Evolutionary conservation across 2,797 vertebrate genomes (phyloP).

Genomic region (Trachops cirrhosus): DNA sequence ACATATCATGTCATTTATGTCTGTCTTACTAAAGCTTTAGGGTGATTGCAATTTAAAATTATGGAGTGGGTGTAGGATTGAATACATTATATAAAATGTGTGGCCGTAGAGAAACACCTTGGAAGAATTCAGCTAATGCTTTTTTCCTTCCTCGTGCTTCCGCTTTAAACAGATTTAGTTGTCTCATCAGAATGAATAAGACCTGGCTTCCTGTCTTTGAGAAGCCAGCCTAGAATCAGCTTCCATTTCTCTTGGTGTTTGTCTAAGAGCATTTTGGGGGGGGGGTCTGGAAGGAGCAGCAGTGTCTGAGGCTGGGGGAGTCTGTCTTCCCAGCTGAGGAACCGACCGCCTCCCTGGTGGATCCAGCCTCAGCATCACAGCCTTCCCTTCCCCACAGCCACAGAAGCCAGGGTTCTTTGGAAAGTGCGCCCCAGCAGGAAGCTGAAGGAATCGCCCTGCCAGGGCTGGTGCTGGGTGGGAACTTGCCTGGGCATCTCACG

Average conservation of each 20-base stretch:
- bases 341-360: accelerated
- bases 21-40: not conserved
- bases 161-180: not conserved
- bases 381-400: not conserved
- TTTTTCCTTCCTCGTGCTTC: not conserved
- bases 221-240: not conserved
- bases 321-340: not conserved
- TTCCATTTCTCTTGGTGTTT: not conserved
- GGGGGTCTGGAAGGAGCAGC: not conserved
- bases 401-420: not conserved
- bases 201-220: not conserved
- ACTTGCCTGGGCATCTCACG: no score
- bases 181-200: not conserved
- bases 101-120: not conserved
- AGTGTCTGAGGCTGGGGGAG: not conserved
- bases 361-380: no score
- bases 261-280: not conserved
- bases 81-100: not conserved
- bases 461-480: accelerated
- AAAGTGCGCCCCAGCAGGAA: not conserved
- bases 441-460: not conserved
- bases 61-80: not conserved
- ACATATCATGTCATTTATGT: no score
- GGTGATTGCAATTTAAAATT: not conserved
- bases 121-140: not conserved